These are phyloP conservation scores for Loris lydekkerianus DNA, from an alignment of 2,797 vertebrate species.

Conservation along the genomic window DNA sequence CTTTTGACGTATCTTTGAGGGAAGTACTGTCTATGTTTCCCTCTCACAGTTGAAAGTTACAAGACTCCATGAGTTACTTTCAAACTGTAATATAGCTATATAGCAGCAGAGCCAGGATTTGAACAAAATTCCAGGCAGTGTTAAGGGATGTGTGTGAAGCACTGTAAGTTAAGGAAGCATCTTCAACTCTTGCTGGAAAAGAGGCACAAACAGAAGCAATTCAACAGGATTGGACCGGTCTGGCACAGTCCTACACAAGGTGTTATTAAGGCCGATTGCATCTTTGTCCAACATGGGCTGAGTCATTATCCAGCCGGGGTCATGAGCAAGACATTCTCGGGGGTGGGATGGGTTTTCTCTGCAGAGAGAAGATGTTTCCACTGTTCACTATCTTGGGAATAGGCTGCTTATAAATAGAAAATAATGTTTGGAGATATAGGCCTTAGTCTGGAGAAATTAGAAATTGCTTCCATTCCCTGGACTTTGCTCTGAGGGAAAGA, in stretches of 20 bases:
- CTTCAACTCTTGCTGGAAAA: background rate
- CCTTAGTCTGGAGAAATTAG: background rate
- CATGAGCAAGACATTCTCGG: background rate
- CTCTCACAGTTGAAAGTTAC: background rate
- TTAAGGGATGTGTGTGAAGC: background rate
- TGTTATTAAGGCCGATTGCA: background rate
- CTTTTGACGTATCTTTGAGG: background rate
- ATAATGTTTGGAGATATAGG: background rate
- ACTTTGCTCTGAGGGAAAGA: background rate
- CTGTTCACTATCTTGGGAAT: background rate
- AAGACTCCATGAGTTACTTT: background rate
- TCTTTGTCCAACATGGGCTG: background rate
- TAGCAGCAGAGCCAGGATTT: background rate
- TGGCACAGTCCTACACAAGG: background rate
- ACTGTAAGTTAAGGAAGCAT: background rate
- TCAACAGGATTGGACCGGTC: background rate
- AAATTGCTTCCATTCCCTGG: background rate
- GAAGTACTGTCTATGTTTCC: background rate
- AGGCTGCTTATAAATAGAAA: slow-evolving; percentile 2
- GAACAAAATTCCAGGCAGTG: background rate
- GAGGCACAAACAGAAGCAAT: background rate
- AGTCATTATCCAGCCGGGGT: background rate
- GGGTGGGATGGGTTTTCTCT: background rate
- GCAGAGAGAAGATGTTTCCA: background rate
- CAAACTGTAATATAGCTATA: background rate